These are phyloP conservation scores for Hirtodrosophila confusa DNA, from an alignment of 2,888 invertebrate species.

Conservation along the genomic window DNA sequence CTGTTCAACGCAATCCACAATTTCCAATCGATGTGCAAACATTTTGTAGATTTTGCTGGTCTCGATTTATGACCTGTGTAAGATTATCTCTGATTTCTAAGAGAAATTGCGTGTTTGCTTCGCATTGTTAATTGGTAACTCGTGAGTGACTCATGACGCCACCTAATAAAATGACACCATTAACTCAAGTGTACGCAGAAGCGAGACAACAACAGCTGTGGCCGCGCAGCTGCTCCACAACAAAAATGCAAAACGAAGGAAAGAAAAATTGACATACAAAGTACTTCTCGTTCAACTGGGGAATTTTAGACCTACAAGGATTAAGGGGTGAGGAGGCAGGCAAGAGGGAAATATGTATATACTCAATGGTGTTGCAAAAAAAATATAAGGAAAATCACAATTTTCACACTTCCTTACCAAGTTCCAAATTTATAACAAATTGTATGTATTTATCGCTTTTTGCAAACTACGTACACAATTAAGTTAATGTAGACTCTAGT, in stretches of 20 bases:
- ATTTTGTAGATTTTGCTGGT: too few species aligned
- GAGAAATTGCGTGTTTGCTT: too few species aligned
- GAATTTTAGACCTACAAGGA: slow-evolving; percentile 39
- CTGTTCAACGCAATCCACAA: too few species aligned
- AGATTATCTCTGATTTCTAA: too few species aligned
- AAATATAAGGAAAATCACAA: slow-evolving; percentile 4
- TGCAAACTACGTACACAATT: slow-evolving; percentile 24
- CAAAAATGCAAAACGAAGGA: slow-evolving; percentile 50
- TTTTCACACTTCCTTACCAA: slow-evolving; percentile 31
- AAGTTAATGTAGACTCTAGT: slow-evolving; percentile 16
- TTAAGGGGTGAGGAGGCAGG: slow-evolving; percentile 19
- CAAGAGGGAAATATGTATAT: slow-evolving; percentile 18
- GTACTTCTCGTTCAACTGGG: slow-evolving; percentile 46
- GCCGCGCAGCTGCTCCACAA: slow-evolving; percentile 67
- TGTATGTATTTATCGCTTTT: not conserved
- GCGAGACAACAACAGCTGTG: slow-evolving; percentile 71
- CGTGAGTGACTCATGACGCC: not conserved
- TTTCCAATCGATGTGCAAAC: too few species aligned
- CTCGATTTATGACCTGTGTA: too few species aligned
- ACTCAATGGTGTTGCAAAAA: not conserved
- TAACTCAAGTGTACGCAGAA: slow-evolving; percentile 54
- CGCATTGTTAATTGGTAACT: slow-evolving; percentile 2
- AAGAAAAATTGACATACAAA: slow-evolving; percentile 54
- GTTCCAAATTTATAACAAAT: slow-evolving; percentile 8
- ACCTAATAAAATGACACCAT: slow-evolving; percentile 3